These are phyloP conservation scores for Gadus chalcogrammus DNA, from an alignment of 2,113 vertebrate species.

Conservation along the genomic window DNA sequence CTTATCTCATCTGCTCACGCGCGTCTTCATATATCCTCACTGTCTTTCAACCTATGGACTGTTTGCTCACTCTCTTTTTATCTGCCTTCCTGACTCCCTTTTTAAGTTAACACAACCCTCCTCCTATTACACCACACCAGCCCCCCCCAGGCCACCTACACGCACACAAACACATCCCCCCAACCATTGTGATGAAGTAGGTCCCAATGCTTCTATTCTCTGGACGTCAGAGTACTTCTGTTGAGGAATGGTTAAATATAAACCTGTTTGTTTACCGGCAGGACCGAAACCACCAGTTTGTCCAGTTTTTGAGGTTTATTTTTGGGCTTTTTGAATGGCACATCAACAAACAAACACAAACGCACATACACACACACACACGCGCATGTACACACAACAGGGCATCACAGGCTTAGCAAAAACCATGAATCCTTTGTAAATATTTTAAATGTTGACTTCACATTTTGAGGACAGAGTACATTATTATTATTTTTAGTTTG, in stretches of 20 bases:
- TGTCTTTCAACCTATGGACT: no score
- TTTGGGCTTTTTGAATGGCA: background rate
- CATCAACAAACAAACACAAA: background rate
- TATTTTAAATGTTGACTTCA: no score
- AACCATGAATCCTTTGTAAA: background rate
- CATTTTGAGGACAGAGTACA: no score
- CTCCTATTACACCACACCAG: no score
- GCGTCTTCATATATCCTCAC: no score
- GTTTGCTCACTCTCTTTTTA: background rate
- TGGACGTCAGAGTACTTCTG: slow-evolving; percentile 46
- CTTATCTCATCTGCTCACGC: no score
- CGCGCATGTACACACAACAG: background rate
- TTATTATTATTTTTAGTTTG: no score
- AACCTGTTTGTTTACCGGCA: slow-evolving; percentile 39
- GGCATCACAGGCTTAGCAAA: background rate
- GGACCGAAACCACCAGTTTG: slow-evolving; percentile 15
- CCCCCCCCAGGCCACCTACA: slow-evolving; percentile 2
- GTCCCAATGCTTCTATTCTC: slow-evolving; percentile 33
- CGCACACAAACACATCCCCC: slow-evolving; percentile 11
- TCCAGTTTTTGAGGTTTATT: background rate
- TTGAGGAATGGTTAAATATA: slow-evolving; percentile 56
- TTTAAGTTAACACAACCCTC: no score
- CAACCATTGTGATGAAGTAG: slow-evolving; percentile 46
- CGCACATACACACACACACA: background rate
- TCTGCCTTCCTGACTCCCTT: background rate